phyloP scores from a whole-genome alignment of 1,140 invertebrate genomes.

The Neuroterus valhalla region DNA sequence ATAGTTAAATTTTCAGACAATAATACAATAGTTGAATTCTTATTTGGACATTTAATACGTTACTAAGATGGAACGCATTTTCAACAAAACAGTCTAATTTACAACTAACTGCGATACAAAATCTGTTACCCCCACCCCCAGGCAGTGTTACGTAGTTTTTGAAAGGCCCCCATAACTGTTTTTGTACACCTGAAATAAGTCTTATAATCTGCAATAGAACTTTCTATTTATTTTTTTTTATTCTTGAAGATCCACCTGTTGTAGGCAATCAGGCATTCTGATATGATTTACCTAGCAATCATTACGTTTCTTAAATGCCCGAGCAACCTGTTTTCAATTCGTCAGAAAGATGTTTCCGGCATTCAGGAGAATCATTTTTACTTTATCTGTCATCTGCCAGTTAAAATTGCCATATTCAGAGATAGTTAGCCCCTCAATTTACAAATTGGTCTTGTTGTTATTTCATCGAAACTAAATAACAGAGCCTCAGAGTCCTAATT shows the following conservation, averaged over 20 bases:
- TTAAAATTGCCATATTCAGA: slow-evolving; percentile 15
- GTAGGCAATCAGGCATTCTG: background rate
- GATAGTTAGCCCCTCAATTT: background rate
- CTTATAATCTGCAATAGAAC: too few species aligned
- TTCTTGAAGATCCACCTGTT: background rate
- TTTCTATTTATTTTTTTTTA: too few species aligned
- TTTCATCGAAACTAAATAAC: slow-evolving; percentile 8
- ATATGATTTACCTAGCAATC: slow-evolving; percentile 6
- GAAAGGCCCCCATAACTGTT: too few species aligned
- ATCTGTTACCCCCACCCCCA: too few species aligned
- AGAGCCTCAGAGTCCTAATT: background rate
- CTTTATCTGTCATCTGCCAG: slow-evolving; percentile 22
- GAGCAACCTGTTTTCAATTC: slow-evolving; percentile 6
- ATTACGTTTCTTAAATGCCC: background rate
- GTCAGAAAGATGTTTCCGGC: slow-evolving; percentile 9
- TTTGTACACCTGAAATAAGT: too few species aligned
- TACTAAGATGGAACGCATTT: too few species aligned
- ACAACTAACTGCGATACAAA: too few species aligned
- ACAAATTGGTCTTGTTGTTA: slow-evolving; percentile 19
- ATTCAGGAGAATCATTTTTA: slow-evolving; percentile 15
- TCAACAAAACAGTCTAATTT: too few species aligned
- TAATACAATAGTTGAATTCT: too few species aligned
- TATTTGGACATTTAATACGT: too few species aligned
- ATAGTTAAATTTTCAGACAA: too few species aligned
- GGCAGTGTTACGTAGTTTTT: too few species aligned